Base-by-base conservation (phyloP, 2,113 vertebrate species). In the Bufo gargarizans region DNA sequence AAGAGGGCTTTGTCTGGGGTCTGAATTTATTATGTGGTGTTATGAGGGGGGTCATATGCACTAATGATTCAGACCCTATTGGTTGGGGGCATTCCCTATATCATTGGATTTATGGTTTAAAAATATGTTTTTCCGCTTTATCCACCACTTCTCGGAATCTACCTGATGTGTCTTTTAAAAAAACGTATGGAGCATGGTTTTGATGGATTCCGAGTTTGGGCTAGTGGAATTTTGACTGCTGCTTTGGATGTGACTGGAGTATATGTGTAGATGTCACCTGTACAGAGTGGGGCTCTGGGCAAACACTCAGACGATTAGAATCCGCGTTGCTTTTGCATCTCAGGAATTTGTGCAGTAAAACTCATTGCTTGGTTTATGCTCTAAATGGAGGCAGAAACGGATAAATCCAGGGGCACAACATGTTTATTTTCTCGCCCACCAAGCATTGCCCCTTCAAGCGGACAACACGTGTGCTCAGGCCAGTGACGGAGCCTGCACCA, bases 381-480 rank as follows among this genome's bases (percentile, higher is more conserved):
- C 20, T 84, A 7, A 49, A 69, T 53, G 61, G 63, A 49, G 17
- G 11, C 19, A 16, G 63, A n/a, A 63, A 83, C 11, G 49, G 63
- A 45, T 43, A 61, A 45, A 58, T 59, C 49, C 49, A 43, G 33
- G n/a, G 10, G 49, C 33, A 10, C 22, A 45, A 71, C 55, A 49
- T n/a, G 53, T 86, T 61, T 85, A 71, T 85, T 85, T 85, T 71
- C 49, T 76, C 43, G 59, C 14, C 33, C 43, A 19, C 82, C 61
- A 84, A 84, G 13, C 61, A 69, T 85, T 33, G n/a, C 84, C 47
- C 69, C 53, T 85, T 33, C 11, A 19, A 85, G 47, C 11, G 84
- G 53, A 13, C 84, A 10, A 19, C 53, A 53, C 33, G 63, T 85
- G 83, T 58, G 74, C 20, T 20, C 33, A 12, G 16, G 83, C 33